Evolutionary conservation across 2,113 vertebrate species (phyloP), one percentile per base, ranked within the genome.

Genomic region (Laterallus jamaicensis): DNA sequence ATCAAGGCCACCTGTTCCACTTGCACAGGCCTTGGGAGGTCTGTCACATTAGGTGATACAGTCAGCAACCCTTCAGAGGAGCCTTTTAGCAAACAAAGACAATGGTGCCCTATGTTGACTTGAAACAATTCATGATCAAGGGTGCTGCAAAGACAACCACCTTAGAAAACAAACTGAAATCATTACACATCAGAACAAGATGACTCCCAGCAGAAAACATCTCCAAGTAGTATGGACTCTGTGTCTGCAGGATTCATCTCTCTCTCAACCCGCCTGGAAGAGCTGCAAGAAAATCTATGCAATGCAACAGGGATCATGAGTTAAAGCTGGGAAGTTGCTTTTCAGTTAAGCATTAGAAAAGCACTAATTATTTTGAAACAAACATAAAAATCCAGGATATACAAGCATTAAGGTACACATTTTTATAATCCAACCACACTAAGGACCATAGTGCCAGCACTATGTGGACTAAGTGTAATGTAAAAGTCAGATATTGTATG

Each of bases 1-100:
- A 92, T 93, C 77, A 91, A 79, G 62, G n/a, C 58, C 88, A 85
- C 54, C 63, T 92, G 90, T 94, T 94, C 31, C 69, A 21, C 20
- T 82, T 82, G 74, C n/a, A 76, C 39, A 22, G 66, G 47, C 35
- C 28, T 49, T 79, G 70, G 66, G 80, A 96, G 73, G 83, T 93
- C 91, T 89, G 13, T 70, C 88, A 82, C 54, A 28, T 62, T 37
- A 82, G 35, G 49, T 93, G 95, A 82, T 29, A 54, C 15, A 2
- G 2, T 47, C 78, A 88, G 40, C 50, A 89, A 10, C n/a, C 28
- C 69, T 62, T 68, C 11, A 85, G 24, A 58, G 29, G 8, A 75
- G 32, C 24, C 42, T 59, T 86, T 79, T 20, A 69, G 39, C 9
- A 62, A 78, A 78, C 9, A 60, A 82, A 90, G 56, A 22, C 1